Percentiles rank a stretch among this genome's conserved stretches.
These are phyloP conservation scores for Salmo trutta DNA, from an alignment of 2,797 vertebrate genomes.

Conservation along the genomic window DNA sequence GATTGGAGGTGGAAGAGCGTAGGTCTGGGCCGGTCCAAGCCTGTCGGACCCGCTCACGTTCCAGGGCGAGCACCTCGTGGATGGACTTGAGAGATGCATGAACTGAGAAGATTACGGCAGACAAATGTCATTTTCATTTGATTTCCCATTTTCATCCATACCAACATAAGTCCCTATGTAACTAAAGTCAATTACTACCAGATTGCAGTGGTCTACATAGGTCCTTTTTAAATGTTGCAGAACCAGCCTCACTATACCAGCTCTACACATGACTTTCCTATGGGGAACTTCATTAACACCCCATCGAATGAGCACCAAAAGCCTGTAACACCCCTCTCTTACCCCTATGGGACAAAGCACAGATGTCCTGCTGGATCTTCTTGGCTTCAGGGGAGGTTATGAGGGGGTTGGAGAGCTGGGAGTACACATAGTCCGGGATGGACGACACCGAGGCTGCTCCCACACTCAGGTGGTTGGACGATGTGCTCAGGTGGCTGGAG, in stretches of 20 bases:
- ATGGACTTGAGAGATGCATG: slow-evolving; percentile 77
- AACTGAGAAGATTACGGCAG: slow-evolving; percentile 50
- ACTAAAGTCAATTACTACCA: not conserved
- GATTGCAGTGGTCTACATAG: too few relatives aligned
- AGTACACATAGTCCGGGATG: slow-evolving; percentile 84
- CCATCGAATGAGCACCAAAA: not conserved
- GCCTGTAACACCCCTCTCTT: not conserved
- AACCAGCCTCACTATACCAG: not conserved
- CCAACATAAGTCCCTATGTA: too few relatives aligned
- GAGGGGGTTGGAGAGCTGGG: slow-evolving; percentile 79
- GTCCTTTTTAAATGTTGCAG: not conserved
- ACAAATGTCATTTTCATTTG: not conserved
- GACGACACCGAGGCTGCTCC: slow-evolving; percentile 78
- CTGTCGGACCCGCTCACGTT: slow-evolving; percentile 80
- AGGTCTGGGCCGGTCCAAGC: slow-evolving; percentile 72
- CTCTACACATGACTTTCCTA: not conserved
- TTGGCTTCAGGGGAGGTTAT: slow-evolving; percentile 81
- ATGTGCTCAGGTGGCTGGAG: slow-evolving; percentile 55
- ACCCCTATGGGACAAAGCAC: slow-evolving; percentile 83
- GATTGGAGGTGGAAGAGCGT: slow-evolving; percentile 62
- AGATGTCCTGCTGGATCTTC: slow-evolving; percentile 88
- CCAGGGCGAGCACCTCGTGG: slow-evolving; percentile 79
- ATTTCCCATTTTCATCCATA: not conserved
- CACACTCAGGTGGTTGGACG: slow-evolving; percentile 23
- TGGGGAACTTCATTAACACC: not conserved